These are phyloP conservation scores for Otocyon megalotis DNA, from an alignment of 2,113 vertebrate species.

Conservation along the genomic window DNA sequence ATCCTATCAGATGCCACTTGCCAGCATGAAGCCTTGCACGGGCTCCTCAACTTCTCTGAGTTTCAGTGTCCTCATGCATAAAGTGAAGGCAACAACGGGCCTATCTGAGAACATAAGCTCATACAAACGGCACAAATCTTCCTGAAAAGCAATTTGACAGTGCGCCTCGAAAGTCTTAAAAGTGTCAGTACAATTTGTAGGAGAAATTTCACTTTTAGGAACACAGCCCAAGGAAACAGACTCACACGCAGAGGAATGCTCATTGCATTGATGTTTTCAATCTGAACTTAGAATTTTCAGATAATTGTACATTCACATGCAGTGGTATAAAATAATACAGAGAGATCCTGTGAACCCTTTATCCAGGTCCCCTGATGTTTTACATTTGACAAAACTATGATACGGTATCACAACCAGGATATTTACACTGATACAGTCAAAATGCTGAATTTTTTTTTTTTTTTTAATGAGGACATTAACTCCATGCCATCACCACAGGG, in stretches of 20 bases:
- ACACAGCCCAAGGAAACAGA: conserved; percentile 3
- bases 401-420: background rate
- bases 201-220: background rate
- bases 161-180: background rate
- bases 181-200: background rate
- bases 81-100: background rate
- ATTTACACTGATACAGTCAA: background rate
- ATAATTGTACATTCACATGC: background rate
- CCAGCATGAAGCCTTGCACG: background rate
- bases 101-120: background rate
- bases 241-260: background rate
- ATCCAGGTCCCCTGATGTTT: background rate
- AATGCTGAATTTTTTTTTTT: background rate
- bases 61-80: background rate
- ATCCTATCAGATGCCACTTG: background rate
- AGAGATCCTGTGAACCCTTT: background rate
- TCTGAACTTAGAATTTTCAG: conserved; percentile 34
- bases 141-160: conserved; percentile 7
- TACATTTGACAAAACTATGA: background rate
- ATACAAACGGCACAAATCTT: background rate
- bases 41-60: background rate
- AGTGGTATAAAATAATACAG: background rate
- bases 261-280: background rate
- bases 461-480: background rate
- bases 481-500: background rate